These are phyloP conservation scores for Mizuhopecten yessoensis DNA, from an alignment of 1,140 invertebrate species.

Conservation along the genomic window DNA sequence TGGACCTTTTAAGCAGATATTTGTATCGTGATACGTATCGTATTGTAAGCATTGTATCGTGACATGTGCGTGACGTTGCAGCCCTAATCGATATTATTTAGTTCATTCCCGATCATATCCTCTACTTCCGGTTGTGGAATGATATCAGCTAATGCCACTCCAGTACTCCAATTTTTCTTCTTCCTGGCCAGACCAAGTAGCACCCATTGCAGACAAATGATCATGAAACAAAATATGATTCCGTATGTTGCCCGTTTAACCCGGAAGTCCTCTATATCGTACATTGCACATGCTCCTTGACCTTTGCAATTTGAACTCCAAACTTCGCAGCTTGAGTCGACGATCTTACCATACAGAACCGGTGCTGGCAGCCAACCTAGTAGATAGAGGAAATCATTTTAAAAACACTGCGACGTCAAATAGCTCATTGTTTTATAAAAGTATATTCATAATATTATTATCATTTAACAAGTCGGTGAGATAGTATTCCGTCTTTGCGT, in stretches of 20 bases:
- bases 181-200: slow-evolving; percentile 45
- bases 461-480: too few relatives aligned
- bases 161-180: slow-evolving; percentile 52
- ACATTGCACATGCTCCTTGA: slow-evolving; percentile 59
- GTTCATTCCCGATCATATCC: not conserved
- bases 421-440: too few relatives aligned
- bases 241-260: slow-evolving; percentile 2
- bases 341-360: slow-evolving; percentile 53
- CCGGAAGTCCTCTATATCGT: slow-evolving; percentile 58
- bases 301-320: slow-evolving; percentile 55
- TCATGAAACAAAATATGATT: not conserved
- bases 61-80: too few relatives aligned
- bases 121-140: not conserved
- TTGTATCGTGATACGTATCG: too few relatives aligned
- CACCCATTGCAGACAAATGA: not conserved
- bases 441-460: too few relatives aligned
- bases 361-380: slow-evolving; percentile 59
- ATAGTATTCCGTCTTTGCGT: too few relatives aligned
- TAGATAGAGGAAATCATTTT: too few relatives aligned
- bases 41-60: too few relatives aligned
- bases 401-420: too few relatives aligned
- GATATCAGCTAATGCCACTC: not conserved
- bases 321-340: slow-evolving; percentile 56
- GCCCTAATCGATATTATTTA: too few relatives aligned
- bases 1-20: too few relatives aligned